Evolutionary conservation across 2,888 invertebrate species (phyloP), one percentile per base, ranked within the genome.

Genomic region (Rhingia rostrata): DNA sequence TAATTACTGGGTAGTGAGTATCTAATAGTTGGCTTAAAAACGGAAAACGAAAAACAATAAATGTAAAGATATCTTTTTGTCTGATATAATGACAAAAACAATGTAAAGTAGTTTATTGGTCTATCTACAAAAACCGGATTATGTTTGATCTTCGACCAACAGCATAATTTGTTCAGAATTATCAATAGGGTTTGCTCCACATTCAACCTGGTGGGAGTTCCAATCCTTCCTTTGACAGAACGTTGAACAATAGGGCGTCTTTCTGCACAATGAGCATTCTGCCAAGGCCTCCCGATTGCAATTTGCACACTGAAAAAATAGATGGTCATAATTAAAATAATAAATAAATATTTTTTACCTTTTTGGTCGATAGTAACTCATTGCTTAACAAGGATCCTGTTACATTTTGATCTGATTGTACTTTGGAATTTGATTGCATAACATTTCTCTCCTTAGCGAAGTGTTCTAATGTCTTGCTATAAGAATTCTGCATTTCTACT

Each of bases 171-270:
- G 96, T 91, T 96, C 95, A 93, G 87, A 95, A 93, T 66, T 95
- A 94, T 91, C 96, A 95, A 90, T 95, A 74, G 91, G 91, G 89
- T 89, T 94, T 79, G 96, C 93, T 47, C 96, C 94, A 89, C 96
- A 96, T 90, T 97, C 96, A 81, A 96, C 95, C 91, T 97, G 97
- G 91, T 96, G 97, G 45, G 95, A 94, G 12, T 94, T 94, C 97
- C 97, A 97, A 92, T 97, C 97, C 91, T 97, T 97, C 86, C 96
- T 94, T 92, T 97, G 97, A 91, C 97, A 97, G 92, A 96, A 97
- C 3, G 95, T 96, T 6, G 97, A 97, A 91, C 97, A 97, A 91
- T 97, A 97, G 7, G 96, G 96, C 10, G 97, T 97, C 82, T 96
- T 93, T 63, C 97, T 94, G 89, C 97, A 97, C 47, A 97, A 92